Base-by-base conservation (phyloP, 1,140 invertebrate species). In the Drosophila ambigua region DNA sequence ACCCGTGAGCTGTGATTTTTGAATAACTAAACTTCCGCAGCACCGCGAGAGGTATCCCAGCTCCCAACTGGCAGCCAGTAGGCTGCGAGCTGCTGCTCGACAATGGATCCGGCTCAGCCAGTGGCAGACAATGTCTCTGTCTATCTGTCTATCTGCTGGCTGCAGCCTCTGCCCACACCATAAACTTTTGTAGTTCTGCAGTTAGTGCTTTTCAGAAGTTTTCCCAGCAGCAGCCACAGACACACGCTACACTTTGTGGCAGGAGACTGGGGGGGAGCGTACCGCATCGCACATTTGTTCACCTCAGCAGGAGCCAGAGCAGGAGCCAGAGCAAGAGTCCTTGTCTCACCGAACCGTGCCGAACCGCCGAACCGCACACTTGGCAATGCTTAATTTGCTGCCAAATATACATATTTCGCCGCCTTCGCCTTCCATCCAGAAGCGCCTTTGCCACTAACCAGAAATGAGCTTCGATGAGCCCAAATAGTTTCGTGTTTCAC, bases 401-500 rank as follows among this genome's bases (percentile, higher is more conserved):
- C 55, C 66, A 23, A 59, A 72, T 71, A 59, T 71, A 69, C 68
- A 72, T 59, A 71, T 52, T 44, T 48, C 41, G 13, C 9, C 44
- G 39, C 7, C 35, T 24, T 39, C 44, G 39, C 7, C 51, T 24
- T 16, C 15, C 39, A 39, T 55, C 15, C 61, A 48, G 31, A 31
- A 48, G 23, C 50, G 49, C 23, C 20, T 41, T 13, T 31, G 31
- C 24, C 44, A 20, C 41, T 60, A 52, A 66, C 64, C 54, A 28
- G 39, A 57, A 77, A 68, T 60, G 59, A 61, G 77, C 59, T 79
- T 69, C 77, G 71, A 79, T 65, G 60, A 79, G 52, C 24, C 68
- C 49, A 66, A 67, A 79, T 79, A 79, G 66, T 67, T 79, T 74
- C 46, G 71, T 44, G 55, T 79, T 74, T 65, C 58, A 63, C 46